A percentile compares a stretch with the other conserved stretches of the same genome.
phyloP scores from a whole-genome alignment of 2,113 vertebrate genomes.

The Osmerus mordax region DNA sequence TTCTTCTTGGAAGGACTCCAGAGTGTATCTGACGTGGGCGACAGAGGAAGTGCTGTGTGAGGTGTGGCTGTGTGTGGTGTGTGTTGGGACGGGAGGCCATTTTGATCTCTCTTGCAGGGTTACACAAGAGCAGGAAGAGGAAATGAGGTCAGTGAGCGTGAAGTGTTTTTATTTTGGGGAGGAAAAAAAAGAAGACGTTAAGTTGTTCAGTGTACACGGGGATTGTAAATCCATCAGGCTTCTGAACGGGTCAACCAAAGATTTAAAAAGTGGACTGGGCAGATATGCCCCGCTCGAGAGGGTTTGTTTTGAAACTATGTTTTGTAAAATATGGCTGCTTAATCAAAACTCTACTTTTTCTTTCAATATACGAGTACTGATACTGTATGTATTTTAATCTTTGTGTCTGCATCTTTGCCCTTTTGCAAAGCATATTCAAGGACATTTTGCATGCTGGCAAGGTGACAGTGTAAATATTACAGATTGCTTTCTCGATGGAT shows the following conservation, averaged over 20 bases:
- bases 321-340: constrained; percentile 70
- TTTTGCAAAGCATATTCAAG: constrained; percentile 28
- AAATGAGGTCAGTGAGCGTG: constrained; percentile 58
- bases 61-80: constrained; percentile 74
- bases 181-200: constrained; percentile 64
- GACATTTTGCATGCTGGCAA: constrained; percentile 31
- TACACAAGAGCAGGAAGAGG: constrained; percentile 50
- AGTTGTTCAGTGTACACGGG: constrained; percentile 50
- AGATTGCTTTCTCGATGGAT: constrained; percentile 51
- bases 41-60: constrained; percentile 85
- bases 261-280: constrained; percentile 55
- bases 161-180: constrained; percentile 41
- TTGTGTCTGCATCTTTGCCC: constrained; percentile 30
- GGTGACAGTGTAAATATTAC: constrained; percentile 58
- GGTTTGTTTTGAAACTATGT: constrained; percentile 47
- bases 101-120: constrained; percentile 59
- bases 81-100: constrained; percentile 45
- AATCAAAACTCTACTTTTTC: constrained; percentile 55
- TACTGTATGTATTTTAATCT: constrained; percentile 59
- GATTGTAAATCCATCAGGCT: constrained; percentile 67
- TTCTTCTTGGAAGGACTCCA: constrained; percentile 82
- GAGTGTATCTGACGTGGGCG: constrained; percentile 75
- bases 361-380: constrained; percentile 63
- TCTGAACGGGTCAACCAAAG: constrained; percentile 72
- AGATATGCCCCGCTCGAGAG: constrained; percentile 49